phyloP scores from a whole-genome alignment of 2,113 vertebrate genomes.

The Chroicocephalus ridibundus region DNA sequence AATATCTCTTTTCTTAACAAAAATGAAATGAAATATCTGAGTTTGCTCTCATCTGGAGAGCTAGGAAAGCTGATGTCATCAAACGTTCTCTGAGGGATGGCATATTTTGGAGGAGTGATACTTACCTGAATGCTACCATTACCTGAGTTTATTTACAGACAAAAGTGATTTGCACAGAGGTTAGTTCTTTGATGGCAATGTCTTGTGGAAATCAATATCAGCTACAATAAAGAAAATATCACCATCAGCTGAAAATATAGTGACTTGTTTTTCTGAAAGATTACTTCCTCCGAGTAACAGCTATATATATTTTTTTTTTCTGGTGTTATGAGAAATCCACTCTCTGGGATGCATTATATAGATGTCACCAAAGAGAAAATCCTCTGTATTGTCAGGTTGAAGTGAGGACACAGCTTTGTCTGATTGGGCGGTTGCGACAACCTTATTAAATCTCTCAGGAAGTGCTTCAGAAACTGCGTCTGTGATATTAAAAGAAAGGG shows the following conservation, averaged over 20 bases:
- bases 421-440: background rate
- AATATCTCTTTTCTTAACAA: background rate
- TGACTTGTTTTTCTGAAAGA: background rate
- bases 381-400: background rate
- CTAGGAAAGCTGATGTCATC: background rate
- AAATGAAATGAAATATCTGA: background rate
- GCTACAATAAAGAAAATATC: background rate
- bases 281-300: background rate
- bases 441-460: conserved; percentile 25
- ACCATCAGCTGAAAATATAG: background rate
- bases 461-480: background rate
- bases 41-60: background rate
- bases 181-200: background rate
- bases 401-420: conserved; percentile 4
- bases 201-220: background rate
- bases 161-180: background rate
- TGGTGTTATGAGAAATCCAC: background rate
- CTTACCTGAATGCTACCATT: background rate
- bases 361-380: background rate
- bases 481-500: conserved; percentile 10
- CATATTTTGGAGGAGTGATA: background rate
- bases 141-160: background rate
- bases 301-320: background rate
- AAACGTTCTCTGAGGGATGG: background rate
- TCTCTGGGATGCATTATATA: background rate